Conservation (phyloP, 2,113 vertebrate genomes). For the Corythoichthys intestinalis region DNA sequence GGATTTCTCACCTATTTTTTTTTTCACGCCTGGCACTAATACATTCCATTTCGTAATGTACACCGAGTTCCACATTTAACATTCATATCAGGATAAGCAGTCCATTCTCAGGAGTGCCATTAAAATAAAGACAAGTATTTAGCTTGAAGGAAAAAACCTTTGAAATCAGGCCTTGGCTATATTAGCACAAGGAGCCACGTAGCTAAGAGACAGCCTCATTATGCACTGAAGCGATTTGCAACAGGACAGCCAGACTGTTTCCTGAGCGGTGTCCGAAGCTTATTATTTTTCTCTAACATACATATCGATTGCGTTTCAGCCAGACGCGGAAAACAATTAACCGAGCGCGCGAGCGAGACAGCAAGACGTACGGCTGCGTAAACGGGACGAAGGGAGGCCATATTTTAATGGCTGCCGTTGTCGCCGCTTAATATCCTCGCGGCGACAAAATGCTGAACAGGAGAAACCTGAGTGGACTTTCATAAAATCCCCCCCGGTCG, state of each 20-base stretch:
- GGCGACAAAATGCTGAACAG: slow-evolving; percentile 72
- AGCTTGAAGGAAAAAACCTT: slow-evolving; percentile 64
- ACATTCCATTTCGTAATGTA: not conserved
- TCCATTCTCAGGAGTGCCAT: slow-evolving; percentile 60
- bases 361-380: slow-evolving; percentile 47
- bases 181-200: slow-evolving; percentile 45
- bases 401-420: slow-evolving; percentile 68
- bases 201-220: slow-evolving; percentile 46
- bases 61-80: slow-evolving; percentile 36
- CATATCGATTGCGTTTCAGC: slow-evolving; percentile 14
- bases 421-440: slow-evolving; percentile 70
- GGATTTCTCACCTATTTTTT: too few species aligned
- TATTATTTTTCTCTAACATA: slow-evolving; percentile 16
- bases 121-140: slow-evolving; percentile 65
- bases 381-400: slow-evolving; percentile 40
- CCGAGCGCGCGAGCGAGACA: slow-evolving; percentile 32
- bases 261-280: slow-evolving; percentile 11
- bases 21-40: not conserved
- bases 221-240: slow-evolving; percentile 33
- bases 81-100: slow-evolving; percentile 57
- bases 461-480: slow-evolving; percentile 72
- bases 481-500: slow-evolving; percentile 59
- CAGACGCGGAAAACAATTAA: slow-evolving; percentile 36
- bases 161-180: slow-evolving; percentile 53
- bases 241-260: slow-evolving; percentile 2